Evolutionary conservation across 1,140 invertebrate genomes (phyloP), one percentile per base, ranked within the genome.

Genomic region (Drosophila jambulina): DNA sequence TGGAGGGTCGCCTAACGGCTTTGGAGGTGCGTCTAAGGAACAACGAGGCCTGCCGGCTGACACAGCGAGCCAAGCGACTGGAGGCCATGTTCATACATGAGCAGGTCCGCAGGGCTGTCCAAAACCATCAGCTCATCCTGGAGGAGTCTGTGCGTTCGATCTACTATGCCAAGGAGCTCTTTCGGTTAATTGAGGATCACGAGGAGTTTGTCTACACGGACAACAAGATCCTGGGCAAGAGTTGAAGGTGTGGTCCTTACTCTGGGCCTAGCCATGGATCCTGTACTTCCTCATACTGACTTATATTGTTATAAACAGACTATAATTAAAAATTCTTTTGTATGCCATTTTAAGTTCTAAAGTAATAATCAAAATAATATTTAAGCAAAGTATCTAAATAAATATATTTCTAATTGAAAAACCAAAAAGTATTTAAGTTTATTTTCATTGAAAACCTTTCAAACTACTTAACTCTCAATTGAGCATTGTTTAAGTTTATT

Each of bases 131-230:
- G 42, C 49, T 77, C 2, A 83, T 91, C 32, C 27, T 91, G 27
- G 90, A 91, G 49, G 84, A 91, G 43, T 91, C 90, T 2, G 85
- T 91, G 32, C 82, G 90, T 6, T 91, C 90, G 4, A 76, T 91
- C 2, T 75, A 60, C 59, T 91, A 91, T 48, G 82, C 91, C 69
- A 90, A 90, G 60, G 58, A 91, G 42, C 54, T 91, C 8, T 91
- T 80, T 12, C 86, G 68, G 4, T 70, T 90, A 0, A 61, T 90
- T 9, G 71, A 85, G 59, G 78, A 88, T 38, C 78, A 82, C 48
- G 84, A 90, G 56, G 79, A 86, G 29, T 81, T 85, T 27, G 69
- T 81, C 46, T 78, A 71, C 29, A 67, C 62, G 3, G 84, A 88
- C 42, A 80, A 78, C 9, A 59, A 82, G 48, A 81, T 75, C 13